phyloP scores from a whole-genome alignment of 2,113 vertebrate genomes.

The Solenodon paradoxus region DNA sequence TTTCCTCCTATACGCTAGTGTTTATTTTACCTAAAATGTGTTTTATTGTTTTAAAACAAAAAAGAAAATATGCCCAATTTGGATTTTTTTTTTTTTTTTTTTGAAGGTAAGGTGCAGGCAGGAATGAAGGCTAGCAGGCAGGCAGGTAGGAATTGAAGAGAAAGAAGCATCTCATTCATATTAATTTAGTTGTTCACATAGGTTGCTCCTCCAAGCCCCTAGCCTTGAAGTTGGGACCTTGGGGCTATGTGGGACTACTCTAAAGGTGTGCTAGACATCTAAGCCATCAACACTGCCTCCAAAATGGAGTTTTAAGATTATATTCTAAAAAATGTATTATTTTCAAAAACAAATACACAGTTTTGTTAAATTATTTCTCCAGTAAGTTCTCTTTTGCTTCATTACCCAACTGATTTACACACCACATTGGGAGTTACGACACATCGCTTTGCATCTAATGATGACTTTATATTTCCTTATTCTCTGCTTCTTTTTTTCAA shows the following conservation, averaged over 20 bases:
- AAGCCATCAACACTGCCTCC: too few relatives aligned
- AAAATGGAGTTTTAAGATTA: background rate
- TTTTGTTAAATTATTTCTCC: background rate
- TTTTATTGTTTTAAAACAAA: background rate
- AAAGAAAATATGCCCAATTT: background rate
- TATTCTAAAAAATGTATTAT: background rate
- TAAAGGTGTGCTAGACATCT: too few relatives aligned
- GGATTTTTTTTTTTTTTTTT: too few relatives aligned
- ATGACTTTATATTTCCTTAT: background rate
- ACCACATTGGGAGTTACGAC: background rate
- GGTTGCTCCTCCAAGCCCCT: too few relatives aligned
- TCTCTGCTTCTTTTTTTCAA: background rate
- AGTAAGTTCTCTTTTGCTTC: background rate
- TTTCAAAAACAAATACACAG: background rate
- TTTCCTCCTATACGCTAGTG: background rate
- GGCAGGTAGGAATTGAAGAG: too few relatives aligned
- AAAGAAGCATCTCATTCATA: too few relatives aligned
- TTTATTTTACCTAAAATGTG: background rate
- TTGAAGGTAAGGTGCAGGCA: too few relatives aligned
- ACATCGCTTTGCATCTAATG: background rate
- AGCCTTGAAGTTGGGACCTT: too few relatives aligned
- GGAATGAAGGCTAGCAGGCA: too few relatives aligned
- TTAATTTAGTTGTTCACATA: too few relatives aligned
- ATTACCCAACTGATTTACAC: background rate
- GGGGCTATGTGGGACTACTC: too few relatives aligned